Evolutionary conservation across 2,888 invertebrate species (phyloP).

Genomic region (Ashinkailepas kermadecensis): DNA sequence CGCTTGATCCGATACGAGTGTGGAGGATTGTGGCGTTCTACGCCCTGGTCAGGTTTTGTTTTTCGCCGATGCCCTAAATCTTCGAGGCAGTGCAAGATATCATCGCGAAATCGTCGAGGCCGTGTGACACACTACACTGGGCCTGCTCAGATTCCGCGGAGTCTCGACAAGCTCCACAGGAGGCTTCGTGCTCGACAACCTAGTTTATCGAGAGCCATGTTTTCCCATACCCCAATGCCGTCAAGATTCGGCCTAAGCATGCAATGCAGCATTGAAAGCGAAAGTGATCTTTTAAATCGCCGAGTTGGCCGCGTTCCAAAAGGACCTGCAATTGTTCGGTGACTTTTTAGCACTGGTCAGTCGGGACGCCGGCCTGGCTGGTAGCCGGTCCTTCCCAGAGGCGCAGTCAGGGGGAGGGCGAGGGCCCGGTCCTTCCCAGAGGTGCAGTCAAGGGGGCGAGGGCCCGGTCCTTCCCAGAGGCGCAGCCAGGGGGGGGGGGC

Average conservation of each 20-base stretch:
- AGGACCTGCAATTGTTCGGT: not conserved
- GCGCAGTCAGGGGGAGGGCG: too few relatives aligned
- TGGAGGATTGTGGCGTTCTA: not conserved
- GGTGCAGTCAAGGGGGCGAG: too few relatives aligned
- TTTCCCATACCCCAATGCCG: not conserved
- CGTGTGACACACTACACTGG: not conserved
- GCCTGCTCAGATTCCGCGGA: not conserved
- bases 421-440: too few relatives aligned
- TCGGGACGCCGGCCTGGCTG: not conserved
- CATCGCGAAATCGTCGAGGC: not conserved
- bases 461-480: too few relatives aligned
- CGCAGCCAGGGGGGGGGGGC: too few relatives aligned
- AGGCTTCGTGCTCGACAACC: not conserved
- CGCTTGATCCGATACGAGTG: not conserved
- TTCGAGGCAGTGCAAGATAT: not conserved
- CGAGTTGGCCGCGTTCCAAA: not conserved
- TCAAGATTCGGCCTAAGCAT: not conserved
- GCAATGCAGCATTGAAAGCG: not conserved
- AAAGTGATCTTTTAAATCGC: not conserved
- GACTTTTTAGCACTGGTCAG: not conserved
- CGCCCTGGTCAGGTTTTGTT: not conserved
- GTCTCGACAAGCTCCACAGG: not conserved
- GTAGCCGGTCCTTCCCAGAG: not conserved
- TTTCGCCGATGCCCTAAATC: not conserved
- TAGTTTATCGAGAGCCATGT: not conserved